Evolutionary conservation across 2,797 vertebrate species (phyloP).

Genomic region (Eidolon dupreanum): DNA sequence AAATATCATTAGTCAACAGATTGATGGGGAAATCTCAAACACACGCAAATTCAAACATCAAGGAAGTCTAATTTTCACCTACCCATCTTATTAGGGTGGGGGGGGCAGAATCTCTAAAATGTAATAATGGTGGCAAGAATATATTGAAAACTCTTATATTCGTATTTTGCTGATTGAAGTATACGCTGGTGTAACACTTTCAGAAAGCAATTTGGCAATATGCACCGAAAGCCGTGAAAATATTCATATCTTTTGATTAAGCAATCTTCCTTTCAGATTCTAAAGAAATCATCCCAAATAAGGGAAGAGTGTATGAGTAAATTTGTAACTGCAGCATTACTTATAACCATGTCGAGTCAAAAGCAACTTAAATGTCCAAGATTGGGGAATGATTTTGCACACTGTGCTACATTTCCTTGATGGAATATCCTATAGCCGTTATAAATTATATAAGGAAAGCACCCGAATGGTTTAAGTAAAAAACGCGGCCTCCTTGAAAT

Average conservation of each 20-base stretch:
- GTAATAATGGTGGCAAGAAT: neutral
- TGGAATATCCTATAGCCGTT: neutral
- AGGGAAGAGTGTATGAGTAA: neutral
- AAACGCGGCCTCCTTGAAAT: neutral
- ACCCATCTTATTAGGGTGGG: neutral
- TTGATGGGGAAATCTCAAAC: neutral
- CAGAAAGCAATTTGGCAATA: conserved; percentile 10
- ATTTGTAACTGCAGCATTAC: neutral
- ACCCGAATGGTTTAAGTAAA: neutral
- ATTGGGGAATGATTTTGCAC: neutral
- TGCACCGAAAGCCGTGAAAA: neutral
- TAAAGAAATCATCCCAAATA: conserved; percentile 27
- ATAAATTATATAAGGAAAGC: neutral
- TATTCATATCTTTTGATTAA: neutral
- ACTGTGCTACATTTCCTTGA: neutral
- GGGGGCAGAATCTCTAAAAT: neutral
- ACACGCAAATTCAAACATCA: neutral
- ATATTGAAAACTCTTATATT: neutral
- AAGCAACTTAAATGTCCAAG: neutral
- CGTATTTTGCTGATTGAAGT: neutral
- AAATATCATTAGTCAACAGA: neutral
- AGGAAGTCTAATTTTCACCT: neutral
- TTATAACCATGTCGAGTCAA: neutral
- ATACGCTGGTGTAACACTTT: neutral
- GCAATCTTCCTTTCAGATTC: conserved; percentile 21